A percentile compares a stretch with the other conserved stretches of the same genome.
phyloP scores from a whole-genome alignment of 1,140 invertebrate genomes.

The Mamestra configurata region DNA sequence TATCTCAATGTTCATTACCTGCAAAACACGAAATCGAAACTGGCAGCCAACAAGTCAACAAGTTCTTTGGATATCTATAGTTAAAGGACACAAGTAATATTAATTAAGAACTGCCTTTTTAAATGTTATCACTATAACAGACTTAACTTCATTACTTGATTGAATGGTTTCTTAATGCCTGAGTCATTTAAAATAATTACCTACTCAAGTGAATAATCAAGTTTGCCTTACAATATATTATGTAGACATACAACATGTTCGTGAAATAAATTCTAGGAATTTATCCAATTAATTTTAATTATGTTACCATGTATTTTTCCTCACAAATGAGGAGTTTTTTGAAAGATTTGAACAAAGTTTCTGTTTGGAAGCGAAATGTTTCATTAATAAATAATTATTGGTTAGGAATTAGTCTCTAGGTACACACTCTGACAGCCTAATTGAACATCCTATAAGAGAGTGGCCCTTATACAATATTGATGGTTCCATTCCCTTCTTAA shows the following conservation, averaged over 20 bases:
- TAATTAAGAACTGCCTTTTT: slow-evolving; percentile 38
- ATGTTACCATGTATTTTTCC: background rate
- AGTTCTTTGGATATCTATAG: background rate
- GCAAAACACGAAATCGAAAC: background rate
- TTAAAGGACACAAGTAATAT: slow-evolving; percentile 1
- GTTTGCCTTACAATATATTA: background rate
- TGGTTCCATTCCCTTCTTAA: background rate
- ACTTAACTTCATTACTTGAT: slow-evolving; percentile 36
- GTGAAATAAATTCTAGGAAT: slow-evolving; percentile 22
- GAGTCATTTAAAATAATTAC: slow-evolving; percentile 47
- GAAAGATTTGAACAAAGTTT: background rate
- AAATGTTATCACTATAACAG: slow-evolving; percentile 26
- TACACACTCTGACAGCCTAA: background rate
- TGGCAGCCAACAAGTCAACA: background rate
- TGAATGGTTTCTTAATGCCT: slow-evolving; percentile 40
- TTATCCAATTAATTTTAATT: slow-evolving; percentile 32
- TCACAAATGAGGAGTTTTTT: background rate
- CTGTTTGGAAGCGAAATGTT: background rate
- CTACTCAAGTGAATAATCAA: slow-evolving; percentile 9
- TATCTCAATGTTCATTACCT: background rate
- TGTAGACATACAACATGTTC: background rate
- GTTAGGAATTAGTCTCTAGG: background rate
- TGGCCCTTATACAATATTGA: background rate
- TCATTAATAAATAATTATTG: background rate
- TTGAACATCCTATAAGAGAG: background rate